Evolutionary conservation across 2,888 invertebrate genomes (phyloP).

Genomic region (Lepidonotus clava): DNA sequence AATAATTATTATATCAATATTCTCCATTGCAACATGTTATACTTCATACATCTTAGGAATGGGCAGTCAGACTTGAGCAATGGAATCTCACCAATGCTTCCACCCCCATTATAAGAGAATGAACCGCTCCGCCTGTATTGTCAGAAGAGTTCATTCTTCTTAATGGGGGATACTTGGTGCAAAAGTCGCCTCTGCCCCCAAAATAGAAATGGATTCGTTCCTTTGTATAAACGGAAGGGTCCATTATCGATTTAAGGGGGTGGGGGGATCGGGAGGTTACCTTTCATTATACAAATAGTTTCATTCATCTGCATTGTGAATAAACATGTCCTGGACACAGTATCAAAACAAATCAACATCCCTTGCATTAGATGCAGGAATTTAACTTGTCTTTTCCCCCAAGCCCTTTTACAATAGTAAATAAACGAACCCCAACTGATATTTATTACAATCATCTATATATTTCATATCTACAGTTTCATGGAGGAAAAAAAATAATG

Average conservation of each 20-base stretch:
- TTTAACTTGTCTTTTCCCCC: background rate
- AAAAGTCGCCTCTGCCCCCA: background rate
- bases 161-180: slow-evolving; percentile 7
- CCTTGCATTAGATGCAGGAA: slow-evolving; percentile 47
- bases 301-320: slow-evolving; percentile 17
- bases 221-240: background rate
- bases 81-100: slow-evolving; percentile 51
- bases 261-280: background rate
- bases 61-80: slow-evolving; percentile 50
- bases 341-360: slow-evolving; percentile 21
- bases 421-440: background rate
- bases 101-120: slow-evolving; percentile 35
- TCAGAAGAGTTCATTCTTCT: background rate
- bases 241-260: background rate
- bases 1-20: slow-evolving; percentile 10
- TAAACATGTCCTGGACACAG: slow-evolving; percentile 24
- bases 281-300: slow-evolving; percentile 35
- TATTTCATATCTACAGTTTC: slow-evolving; percentile 19
- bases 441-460: background rate
- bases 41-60: slow-evolving; percentile 36
- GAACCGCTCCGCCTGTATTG: background rate
- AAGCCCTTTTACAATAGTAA: background rate
- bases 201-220: background rate
- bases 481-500: slow-evolving; percentile 1
- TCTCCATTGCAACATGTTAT: slow-evolving; percentile 26